Conservation (phyloP, 2,888 invertebrate species). For the Operophtera brumata region DNA sequence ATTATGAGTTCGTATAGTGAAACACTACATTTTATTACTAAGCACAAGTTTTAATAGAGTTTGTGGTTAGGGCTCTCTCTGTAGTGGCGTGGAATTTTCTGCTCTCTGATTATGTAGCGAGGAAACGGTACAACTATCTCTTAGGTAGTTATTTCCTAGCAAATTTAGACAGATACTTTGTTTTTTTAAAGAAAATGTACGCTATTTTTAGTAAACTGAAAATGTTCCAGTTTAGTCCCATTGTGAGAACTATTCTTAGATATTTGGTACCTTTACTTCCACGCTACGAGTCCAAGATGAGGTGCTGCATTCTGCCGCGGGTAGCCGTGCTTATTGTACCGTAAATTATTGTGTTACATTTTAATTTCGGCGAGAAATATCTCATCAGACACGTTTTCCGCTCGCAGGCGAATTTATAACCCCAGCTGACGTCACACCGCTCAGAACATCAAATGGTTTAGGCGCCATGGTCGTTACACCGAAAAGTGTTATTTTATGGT, state of each 20-base stretch:
- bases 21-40: too few species aligned
- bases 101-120: not conserved
- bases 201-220: not conserved
- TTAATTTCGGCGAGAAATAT: slow-evolving; percentile 58
- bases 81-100: not conserved
- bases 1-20: too few species aligned
- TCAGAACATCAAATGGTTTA: not conserved
- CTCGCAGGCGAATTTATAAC: slow-evolving; percentile 31
- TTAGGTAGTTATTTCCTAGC: slow-evolving; percentile 7
- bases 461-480: too few species aligned
- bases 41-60: too few species aligned
- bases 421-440: slow-evolving; percentile 6
- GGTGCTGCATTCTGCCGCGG: slow-evolving; percentile 1
- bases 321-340: slow-evolving; percentile 36
- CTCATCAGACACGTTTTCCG: slow-evolving; percentile 45
- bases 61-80: too few species aligned
- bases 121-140: slow-evolving; percentile 3
- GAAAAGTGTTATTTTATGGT: not conserved
- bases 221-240: not conserved
- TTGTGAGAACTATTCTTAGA: not conserved
- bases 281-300: not conserved
- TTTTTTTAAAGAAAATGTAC: slow-evolving; percentile 7
- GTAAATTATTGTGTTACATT: slow-evolving; percentile 61
- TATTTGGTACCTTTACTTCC: too few species aligned
- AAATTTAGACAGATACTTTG: not conserved